Conservation (phyloP, 2,113 vertebrate species). For the Brachyistius frenatus region DNA sequence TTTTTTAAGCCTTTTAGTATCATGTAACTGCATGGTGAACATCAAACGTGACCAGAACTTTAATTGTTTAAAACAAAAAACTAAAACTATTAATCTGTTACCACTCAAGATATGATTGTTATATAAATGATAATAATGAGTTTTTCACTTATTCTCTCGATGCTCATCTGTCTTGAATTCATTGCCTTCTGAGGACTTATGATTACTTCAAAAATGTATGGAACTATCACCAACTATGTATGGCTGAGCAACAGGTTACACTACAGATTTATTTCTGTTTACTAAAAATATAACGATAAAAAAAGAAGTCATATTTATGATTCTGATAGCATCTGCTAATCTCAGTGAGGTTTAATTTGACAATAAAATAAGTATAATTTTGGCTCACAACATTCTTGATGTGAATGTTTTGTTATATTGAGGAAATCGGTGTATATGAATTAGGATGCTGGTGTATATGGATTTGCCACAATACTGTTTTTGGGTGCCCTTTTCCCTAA, state of each 20-base stretch:
- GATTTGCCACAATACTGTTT: no score
- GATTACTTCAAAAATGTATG: background rate
- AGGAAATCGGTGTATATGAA: no score
- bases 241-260: background rate
- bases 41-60: background rate
- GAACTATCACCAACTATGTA: background rate
- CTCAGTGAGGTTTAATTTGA: no score
- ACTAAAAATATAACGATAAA: background rate
- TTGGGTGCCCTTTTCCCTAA: no score
- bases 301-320: background rate
- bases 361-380: no score
- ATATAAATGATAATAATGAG: conserved; percentile 4
- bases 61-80: background rate
- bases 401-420: no score
- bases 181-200: background rate
- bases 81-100: background rate
- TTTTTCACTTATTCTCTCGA: background rate
- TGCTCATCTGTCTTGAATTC: background rate
- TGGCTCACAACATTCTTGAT: no score
- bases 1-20: background rate
- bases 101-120: background rate
- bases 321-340: background rate
- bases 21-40: background rate
- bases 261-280: background rate
- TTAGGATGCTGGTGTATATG: no score